These are phyloP conservation scores for Enteromius paludinosus DNA, from an alignment of 2,797 vertebrate genomes.

Conservation along the genomic window DNA sequence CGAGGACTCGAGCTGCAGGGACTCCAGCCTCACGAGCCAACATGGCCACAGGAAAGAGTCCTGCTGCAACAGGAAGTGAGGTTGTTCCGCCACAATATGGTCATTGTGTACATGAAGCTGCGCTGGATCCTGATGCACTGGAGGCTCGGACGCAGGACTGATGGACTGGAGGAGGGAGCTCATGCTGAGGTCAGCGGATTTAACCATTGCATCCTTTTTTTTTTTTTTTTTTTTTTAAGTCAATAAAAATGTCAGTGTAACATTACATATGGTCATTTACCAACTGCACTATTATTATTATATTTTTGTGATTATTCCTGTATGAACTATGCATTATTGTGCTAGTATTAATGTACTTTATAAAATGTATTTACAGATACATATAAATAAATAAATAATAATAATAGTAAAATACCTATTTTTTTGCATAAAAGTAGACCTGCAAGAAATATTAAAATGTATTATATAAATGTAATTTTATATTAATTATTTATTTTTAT, in stretches of 20 bases:
- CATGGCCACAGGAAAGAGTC: conserved; percentile 88
- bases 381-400: neutral
- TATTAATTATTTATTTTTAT: neutral
- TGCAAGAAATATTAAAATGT: neutral
- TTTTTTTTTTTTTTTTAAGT: neutral
- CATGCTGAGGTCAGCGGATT: conserved; percentile 78
- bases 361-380: neutral
- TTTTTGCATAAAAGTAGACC: neutral
- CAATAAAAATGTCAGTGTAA: neutral
- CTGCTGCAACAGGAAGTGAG: conserved; percentile 89
- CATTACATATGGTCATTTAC: neutral
- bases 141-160: conserved; percentile 83
- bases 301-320: neutral
- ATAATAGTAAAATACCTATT: neutral
- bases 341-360: neutral
- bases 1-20: conserved; percentile 90
- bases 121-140: conserved; percentile 92
- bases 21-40: conserved; percentile 84
- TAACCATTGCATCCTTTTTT: neutral
- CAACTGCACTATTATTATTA: neutral
- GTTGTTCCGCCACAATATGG: conserved; percentile 89
- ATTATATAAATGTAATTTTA: no score
- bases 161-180: conserved; percentile 74
- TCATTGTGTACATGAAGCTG: conserved; percentile 93
- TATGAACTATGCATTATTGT: neutral